Conservation (phyloP, 2,888 invertebrate genomes). For the Mylabris sibirica region DNA sequence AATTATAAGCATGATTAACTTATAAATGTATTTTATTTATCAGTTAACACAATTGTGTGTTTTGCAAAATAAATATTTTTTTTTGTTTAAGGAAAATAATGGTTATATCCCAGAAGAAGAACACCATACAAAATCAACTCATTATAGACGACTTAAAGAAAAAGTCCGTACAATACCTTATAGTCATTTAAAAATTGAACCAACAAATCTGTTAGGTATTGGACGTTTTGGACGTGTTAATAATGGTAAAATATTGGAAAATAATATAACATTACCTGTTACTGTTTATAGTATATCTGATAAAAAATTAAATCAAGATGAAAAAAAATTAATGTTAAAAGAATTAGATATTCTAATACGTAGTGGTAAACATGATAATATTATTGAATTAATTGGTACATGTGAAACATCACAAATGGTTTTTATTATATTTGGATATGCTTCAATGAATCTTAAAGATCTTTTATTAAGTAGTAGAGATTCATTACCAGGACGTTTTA, state of each 20-base stretch:
- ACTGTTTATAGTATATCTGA: constrained; percentile 74
- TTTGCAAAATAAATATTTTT: too few relatives aligned
- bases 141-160: constrained; percentile 78
- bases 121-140: constrained; percentile 69
- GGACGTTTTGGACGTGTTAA: constrained; percentile 83
- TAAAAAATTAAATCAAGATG: constrained; percentile 60
- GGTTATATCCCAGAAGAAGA: constrained; percentile 79
- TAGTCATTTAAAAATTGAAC: constrained; percentile 75
- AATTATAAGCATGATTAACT: too few relatives aligned
- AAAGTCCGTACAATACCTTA: constrained; percentile 78
- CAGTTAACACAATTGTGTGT: too few relatives aligned
- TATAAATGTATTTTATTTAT: too few relatives aligned
- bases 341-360: constrained; percentile 77
- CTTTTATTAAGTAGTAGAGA: constrained; percentile 70
- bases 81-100: constrained; percentile 69
- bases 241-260: constrained; percentile 72
- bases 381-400: constrained; percentile 78
- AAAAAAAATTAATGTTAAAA: constrained; percentile 67
- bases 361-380: constrained; percentile 74
- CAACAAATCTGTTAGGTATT: constrained; percentile 70
- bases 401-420: constrained; percentile 80
- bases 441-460: constrained; percentile 73
- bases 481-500: constrained; percentile 63
- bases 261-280: constrained; percentile 64
- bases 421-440: constrained; percentile 77